Base-by-base conservation (phyloP, 2,797 vertebrate genomes). In the Darevskia mixta region DNA sequence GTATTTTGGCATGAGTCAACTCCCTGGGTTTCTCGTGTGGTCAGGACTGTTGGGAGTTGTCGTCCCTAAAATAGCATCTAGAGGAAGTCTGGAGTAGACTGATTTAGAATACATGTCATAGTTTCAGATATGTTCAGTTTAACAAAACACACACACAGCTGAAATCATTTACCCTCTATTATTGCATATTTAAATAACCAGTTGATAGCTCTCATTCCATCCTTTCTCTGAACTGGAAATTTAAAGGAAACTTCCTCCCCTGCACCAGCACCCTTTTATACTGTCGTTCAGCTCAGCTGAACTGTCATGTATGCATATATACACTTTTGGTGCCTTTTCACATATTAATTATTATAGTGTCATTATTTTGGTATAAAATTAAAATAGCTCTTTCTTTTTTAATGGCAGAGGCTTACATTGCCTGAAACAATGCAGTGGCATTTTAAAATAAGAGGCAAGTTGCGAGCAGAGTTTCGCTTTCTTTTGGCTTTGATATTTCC, bases 291-390 rank as follows among this genome's bases (percentile, higher is more conserved):
- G 69, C 18, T 87, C 43, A 79, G 79, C 88, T 89, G 82, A 87
- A 66, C 49, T 91, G 76, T 58, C 64, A 83, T 1, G 84, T 82
- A 25, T 49, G 87, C 71, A 90, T 86, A 91, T 27, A 45, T 87
- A 90, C 89, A 66, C 43, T 49, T 64, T 88, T 87, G 79, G 84
- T 88, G 85, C 81, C 67, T 85, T 86, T 69, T 71, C 87, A 71
- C 45, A 17, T 87, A 82, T 71, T 91, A 92, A 93, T 93, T 89
- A 93, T 93, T 89, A 90, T 90, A 91, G 84, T 72, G 5, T 4
- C 78, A 92, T 91, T 95, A 35, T 29, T 94, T 25, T 77, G 93
- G 92, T 94, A 95, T 91, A 84, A 93, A 89, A 90, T 86, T 1
- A 84, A 11, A 25, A 1, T 75, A 82, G 27, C 2, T 43, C 82